These are phyloP conservation scores for Limnephilus lunatus DNA, from an alignment of 2,888 invertebrate species.

Conservation along the genomic window DNA sequence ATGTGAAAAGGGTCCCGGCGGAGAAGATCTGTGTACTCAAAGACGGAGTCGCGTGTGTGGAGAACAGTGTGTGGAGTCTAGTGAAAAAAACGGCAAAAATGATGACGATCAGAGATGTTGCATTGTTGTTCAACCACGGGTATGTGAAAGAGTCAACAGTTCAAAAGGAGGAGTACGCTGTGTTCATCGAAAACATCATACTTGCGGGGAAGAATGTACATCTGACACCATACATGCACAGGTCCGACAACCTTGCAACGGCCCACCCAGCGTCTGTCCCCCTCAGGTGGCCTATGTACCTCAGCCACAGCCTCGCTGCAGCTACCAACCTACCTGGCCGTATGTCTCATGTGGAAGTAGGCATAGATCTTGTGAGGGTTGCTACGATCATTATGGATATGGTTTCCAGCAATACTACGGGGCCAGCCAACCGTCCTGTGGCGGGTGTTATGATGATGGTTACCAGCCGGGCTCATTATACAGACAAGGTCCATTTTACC, in stretches of 20 bases:
- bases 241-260: slow-evolving; percentile 62
- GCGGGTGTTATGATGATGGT: slow-evolving; percentile 70
- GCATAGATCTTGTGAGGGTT: slow-evolving; percentile 69
- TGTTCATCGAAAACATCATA: slow-evolving; percentile 69
- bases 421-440: slow-evolving; percentile 48
- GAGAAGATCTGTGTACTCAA: neutral
- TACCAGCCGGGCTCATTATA: slow-evolving; percentile 68
- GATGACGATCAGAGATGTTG: slow-evolving; percentile 68
- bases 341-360: slow-evolving; percentile 68
- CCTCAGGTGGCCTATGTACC: slow-evolving; percentile 67
- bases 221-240: slow-evolving; percentile 70
- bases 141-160: slow-evolving; percentile 67
- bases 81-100: neutral
- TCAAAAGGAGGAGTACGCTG: slow-evolving; percentile 68
- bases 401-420: slow-evolving; percentile 58
- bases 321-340: slow-evolving; percentile 70
- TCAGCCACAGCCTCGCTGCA: slow-evolving; percentile 70
- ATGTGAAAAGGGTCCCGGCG: neutral
- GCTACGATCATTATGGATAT: slow-evolving; percentile 69
- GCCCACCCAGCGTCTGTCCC: slow-evolving; percentile 67
- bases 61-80: neutral
- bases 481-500: slow-evolving; percentile 69
- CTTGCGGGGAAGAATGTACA: slow-evolving; percentile 70
- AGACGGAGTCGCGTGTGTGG: neutral
- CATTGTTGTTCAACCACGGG: slow-evolving; percentile 70